Evolutionary conservation across 2,888 invertebrate genomes (phyloP).

Genomic region (Ecdyonurus torrentis): DNA sequence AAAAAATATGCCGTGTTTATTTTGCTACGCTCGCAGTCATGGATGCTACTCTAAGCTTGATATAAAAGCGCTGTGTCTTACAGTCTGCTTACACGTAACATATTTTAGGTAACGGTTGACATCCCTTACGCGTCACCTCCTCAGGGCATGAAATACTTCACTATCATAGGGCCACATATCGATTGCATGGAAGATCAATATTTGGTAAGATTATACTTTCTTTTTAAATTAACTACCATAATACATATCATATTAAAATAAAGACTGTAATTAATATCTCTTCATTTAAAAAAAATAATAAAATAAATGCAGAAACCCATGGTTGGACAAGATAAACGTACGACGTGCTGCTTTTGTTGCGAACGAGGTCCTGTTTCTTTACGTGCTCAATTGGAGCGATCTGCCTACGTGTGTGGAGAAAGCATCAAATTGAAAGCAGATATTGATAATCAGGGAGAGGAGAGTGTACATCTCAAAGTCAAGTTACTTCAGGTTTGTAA

Average conservation of each 20-base stretch:
- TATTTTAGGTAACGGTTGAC: slow-evolving; percentile 39
- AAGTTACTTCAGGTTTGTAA: slow-evolving; percentile 35
- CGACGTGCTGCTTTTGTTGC: slow-evolving; percentile 56
- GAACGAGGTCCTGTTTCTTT: slow-evolving; percentile 48
- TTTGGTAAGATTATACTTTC: slow-evolving; percentile 35
- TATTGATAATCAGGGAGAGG: slow-evolving; percentile 49
- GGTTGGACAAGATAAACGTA: slow-evolving; percentile 42
- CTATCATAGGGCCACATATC: slow-evolving; percentile 57
- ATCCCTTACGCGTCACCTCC: slow-evolving; percentile 63
- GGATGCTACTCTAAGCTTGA: too few species aligned
- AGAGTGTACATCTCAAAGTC: slow-evolving; percentile 37
- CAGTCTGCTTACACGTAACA: too few species aligned
- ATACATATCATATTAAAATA: too few species aligned
- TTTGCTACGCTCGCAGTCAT: too few species aligned
- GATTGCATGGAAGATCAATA: slow-evolving; percentile 69
- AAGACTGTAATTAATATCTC: neutral
- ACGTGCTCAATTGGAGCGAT: slow-evolving; percentile 47
- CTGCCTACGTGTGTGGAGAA: slow-evolving; percentile 59
- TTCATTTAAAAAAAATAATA: neutral
- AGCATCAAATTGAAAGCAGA: slow-evolving; percentile 48
- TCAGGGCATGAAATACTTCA: slow-evolving; percentile 64
- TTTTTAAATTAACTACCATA: too few species aligned
- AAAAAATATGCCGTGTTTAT: too few species aligned
- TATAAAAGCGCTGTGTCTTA: too few species aligned
- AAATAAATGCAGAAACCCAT: slow-evolving; percentile 37